A percentile compares a stretch with the other conserved stretches of the same genome.
phyloP scores from a whole-genome alignment of 2,113 vertebrate species.

The Tychaedon coryphoeus region DNA sequence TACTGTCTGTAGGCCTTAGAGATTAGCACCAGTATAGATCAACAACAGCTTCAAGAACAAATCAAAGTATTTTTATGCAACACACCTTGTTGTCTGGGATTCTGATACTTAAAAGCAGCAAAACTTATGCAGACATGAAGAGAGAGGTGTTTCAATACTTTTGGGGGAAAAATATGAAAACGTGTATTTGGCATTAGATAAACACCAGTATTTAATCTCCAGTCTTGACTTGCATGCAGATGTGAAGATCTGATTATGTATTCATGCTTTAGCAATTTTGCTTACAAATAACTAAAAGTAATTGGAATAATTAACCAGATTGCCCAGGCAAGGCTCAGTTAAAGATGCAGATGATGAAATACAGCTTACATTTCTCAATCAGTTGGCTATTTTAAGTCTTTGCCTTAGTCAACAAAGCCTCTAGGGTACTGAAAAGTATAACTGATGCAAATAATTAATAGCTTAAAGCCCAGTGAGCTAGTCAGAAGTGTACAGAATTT shows the following conservation, averaged over 20 bases:
- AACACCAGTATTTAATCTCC: constrained; percentile 22
- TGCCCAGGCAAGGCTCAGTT: constrained; percentile 34
- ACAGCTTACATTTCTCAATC: constrained; percentile 28
- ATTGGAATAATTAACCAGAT: constrained; percentile 52
- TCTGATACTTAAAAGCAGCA: constrained; percentile 1
- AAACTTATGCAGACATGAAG: background rate
- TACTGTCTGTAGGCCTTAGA: background rate
- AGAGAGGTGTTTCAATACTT: background rate
- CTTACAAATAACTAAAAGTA: constrained; percentile 50
- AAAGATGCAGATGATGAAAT: constrained; percentile 34
- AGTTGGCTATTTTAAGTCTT: constrained; percentile 32
- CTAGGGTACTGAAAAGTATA: constrained; percentile 29
- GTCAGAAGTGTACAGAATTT: background rate
- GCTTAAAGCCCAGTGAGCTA: background rate
- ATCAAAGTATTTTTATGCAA: background rate
- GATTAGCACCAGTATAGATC: constrained; percentile 45
- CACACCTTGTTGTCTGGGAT: background rate
- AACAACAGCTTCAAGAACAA: constrained; percentile 17
- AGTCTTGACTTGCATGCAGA: constrained; percentile 46
- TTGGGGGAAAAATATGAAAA: background rate
- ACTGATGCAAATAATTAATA: constrained; percentile 43
- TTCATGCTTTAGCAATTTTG: constrained; percentile 38
- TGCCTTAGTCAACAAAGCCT: constrained; percentile 43
- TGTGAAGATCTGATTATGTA: constrained; percentile 41
- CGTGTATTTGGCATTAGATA: constrained; percentile 12